Percentiles rank a stretch among this genome's conserved stretches.
These are phyloP conservation scores for Solenodon paradoxus DNA, from an alignment of 2,113 vertebrate genomes.

Conservation along the genomic window DNA sequence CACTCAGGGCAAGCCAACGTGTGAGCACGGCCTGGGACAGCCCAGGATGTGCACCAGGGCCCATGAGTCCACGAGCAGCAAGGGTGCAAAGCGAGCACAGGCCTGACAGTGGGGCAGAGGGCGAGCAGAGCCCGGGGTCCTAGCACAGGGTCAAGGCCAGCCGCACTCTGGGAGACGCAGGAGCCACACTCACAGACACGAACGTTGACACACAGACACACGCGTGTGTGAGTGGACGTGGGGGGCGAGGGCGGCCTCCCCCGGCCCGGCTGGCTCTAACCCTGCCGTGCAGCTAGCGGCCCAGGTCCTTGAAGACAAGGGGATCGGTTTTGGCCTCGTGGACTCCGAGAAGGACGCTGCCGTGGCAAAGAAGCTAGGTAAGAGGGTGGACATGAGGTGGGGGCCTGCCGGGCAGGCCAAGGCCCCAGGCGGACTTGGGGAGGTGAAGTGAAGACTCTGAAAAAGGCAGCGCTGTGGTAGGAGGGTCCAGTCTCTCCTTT, in stretches of 20 bases:
- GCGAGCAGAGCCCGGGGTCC: background rate
- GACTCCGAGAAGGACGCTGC: constrained; percentile 88
- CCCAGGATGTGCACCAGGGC: too few species aligned
- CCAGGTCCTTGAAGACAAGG: constrained; percentile 93
- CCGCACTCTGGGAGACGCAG: too few species aligned
- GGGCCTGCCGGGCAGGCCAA: background rate
- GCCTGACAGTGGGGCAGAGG: too few species aligned
- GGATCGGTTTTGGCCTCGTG: constrained; percentile 92
- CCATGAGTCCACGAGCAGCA: too few species aligned
- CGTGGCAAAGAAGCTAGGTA: constrained; percentile 93
- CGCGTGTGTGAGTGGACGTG: too few species aligned
- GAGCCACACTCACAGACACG: too few species aligned
- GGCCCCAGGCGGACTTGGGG: accelerated
- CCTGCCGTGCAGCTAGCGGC: constrained; percentile 88
- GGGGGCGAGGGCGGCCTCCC: background rate
- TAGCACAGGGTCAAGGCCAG: background rate
- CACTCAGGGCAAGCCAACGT: too few species aligned
- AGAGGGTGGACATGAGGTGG: background rate
- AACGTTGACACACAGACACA: too few species aligned
- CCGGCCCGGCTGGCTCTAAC: background rate
- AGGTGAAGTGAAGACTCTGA: background rate
- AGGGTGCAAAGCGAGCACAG: too few species aligned
- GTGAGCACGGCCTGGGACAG: too few species aligned
- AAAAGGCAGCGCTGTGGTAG: background rate
- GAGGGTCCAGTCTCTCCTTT: background rate